Evolutionary conservation across 2,113 vertebrate genomes (phyloP), one percentile per base, ranked within the genome.

Genomic region (Prionailurus bengalensis): DNA sequence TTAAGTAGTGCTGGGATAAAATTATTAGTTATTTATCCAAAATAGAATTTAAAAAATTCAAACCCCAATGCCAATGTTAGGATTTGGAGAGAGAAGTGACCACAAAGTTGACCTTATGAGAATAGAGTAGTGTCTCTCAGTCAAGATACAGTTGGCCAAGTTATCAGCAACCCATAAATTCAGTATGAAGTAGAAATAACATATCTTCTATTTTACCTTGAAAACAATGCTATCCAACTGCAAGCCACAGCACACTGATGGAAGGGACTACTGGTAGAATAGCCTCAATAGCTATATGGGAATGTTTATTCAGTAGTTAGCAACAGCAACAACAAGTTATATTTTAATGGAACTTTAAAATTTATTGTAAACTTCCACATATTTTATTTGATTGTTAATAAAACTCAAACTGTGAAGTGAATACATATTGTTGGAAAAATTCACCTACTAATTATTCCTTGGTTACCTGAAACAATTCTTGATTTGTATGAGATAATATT

Each of bases 41-140:
- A 76, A 58, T 23, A 74, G 17, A 3, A 53, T 27, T 92, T 74
- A 9, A 70, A 70, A 70, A 87, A 92, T 86, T 94, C 51, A 82
- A 97, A 97, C 33, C 13, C 58, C 42, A 14, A 15, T 65, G 1
- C n/a, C 1, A 74, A 76, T 89, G 91, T 53, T 65, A 53, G 33
- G 36, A 45, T 73, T 96, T 90, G 25, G 31, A 81, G 27, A 79
- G 94, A 92, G 23, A 90, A 79, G 39, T 45, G 74, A 87, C 31
- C 25, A 31, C 17, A 45, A 42, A 45, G 5, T 87, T 73, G 36
- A 66, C 68, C 45, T 45, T 11, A 61, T 92, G 25, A 83, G 29
- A 78, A 53, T 53, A 42, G 74, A 76, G 14, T 71, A 36, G 2
- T 58, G 1, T 42, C 36, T 94, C 12, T 83, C 23, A 70, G 63